Percentiles rank a stretch among this genome's conserved stretches.
Evolutionary conservation across 1,140 invertebrate species (phyloP).

Genomic region (Bombus ignitus): DNA sequence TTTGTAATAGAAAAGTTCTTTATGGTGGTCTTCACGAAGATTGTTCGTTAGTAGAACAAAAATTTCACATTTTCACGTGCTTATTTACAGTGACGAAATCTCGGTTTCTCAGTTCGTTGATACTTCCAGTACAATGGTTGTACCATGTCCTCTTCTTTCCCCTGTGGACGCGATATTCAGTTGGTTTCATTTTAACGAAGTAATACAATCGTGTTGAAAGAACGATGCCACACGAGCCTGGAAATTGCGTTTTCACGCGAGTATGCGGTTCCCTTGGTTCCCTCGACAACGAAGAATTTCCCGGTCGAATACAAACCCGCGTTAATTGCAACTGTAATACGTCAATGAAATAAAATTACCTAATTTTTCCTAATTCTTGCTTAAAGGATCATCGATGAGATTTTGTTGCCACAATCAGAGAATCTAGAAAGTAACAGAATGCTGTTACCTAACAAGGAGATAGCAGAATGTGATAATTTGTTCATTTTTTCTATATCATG

Average conservation of each 20-base stretch:
- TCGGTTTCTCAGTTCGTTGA: slow-evolving; percentile 13
- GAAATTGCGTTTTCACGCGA: slow-evolving; percentile 49
- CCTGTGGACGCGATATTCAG: background rate
- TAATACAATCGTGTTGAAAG: slow-evolving; percentile 40
- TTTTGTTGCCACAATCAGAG: background rate
- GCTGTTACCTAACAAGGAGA: background rate
- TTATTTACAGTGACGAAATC: slow-evolving; percentile 10
- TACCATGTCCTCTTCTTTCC: background rate
- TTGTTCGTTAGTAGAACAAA: background rate
- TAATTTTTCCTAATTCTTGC: background rate
- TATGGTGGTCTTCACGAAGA: background rate
- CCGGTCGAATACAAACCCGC: background rate
- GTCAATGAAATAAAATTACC: background rate
- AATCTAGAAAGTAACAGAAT: too few species aligned
- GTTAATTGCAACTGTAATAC: slow-evolving; percentile 4
- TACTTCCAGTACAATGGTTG: background rate
- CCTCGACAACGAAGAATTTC: slow-evolving; percentile 26
- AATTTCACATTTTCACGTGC: background rate
- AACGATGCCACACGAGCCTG: slow-evolving; percentile 24
- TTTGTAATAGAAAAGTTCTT: too few species aligned
- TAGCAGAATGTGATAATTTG: background rate
- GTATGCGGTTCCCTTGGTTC: slow-evolving; percentile 37
- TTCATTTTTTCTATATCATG: too few species aligned
- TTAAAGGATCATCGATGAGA: background rate
- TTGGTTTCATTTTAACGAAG: slow-evolving; percentile 37